A percentile compares a stretch with the other conserved stretches of the same genome.
Conservation (phyloP, 1,140 invertebrate species). For the Homalodisca vitripennis region DNA sequence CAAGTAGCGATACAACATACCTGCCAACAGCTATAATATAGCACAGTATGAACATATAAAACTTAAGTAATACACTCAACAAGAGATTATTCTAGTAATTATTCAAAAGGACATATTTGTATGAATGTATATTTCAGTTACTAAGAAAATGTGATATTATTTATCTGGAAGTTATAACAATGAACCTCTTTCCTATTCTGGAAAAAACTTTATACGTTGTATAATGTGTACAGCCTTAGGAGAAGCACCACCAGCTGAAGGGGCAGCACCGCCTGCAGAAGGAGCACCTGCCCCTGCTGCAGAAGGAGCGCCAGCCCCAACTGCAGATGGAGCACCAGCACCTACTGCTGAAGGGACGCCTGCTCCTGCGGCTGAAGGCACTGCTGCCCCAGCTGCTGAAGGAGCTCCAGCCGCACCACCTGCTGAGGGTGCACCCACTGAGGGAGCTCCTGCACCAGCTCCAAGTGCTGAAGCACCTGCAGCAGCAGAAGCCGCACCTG, state of each 20-base stretch:
- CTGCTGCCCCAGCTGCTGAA: conserved; percentile 38
- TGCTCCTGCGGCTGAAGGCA: conserved; percentile 47
- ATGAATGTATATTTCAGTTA: not conserved
- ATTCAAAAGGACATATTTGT: not conserved
- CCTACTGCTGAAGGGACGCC: conserved; percentile 20
- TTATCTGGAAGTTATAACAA: no score
- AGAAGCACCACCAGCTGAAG: conserved; percentile 43
- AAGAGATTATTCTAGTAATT: not conserved
- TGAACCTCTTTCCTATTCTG: no score
- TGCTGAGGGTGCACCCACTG: conserved; percentile 40
- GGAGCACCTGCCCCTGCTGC: conserved; percentile 45
- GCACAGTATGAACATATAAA: no score
- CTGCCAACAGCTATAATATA: no score
- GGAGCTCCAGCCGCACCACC: conserved; percentile 36
- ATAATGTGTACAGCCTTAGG: conserved; percentile 45
- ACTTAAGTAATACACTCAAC: no score
- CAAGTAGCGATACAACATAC: no score
- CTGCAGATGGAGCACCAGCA: conserved; percentile 22
- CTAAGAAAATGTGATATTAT: not conserved
- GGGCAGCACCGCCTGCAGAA: conserved; percentile 49
- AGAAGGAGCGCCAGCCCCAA: conserved; percentile 41
- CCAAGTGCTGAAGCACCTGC: conserved; percentile 34
- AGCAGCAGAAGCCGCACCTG: not conserved
- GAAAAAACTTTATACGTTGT: no score
- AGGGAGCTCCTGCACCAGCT: conserved; percentile 45